phyloP scores from a whole-genome alignment of 2,888 invertebrate species.

The Yponomeuta cagnagella region DNA sequence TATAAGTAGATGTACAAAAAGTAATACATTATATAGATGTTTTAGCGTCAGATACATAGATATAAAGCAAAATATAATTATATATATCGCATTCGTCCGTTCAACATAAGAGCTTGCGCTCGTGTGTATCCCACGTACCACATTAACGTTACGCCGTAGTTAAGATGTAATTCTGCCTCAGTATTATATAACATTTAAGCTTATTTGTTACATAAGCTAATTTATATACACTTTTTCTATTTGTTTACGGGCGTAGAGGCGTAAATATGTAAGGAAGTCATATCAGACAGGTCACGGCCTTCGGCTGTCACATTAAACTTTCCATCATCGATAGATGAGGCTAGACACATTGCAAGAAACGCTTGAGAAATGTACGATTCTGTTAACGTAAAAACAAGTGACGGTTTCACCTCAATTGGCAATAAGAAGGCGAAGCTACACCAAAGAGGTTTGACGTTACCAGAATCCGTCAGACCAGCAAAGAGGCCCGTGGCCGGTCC shows the following conservation, averaged over 20 bases:
- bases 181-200: constrained; percentile 75
- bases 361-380: background rate
- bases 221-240: constrained; percentile 72
- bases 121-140: constrained; percentile 74
- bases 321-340: background rate
- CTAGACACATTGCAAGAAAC: background rate
- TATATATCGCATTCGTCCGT: constrained; percentile 77
- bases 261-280: constrained; percentile 66
- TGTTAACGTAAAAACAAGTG: background rate
- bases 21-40: constrained; percentile 76
- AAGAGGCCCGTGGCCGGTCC: constrained; percentile 61
- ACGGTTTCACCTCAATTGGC: background rate
- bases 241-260: constrained; percentile 69
- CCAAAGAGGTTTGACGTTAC: background rate
- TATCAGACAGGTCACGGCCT: constrained; percentile 66
- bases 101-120: constrained; percentile 74
- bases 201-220: constrained; percentile 75
- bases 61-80: constrained; percentile 75
- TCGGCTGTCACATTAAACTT: constrained; percentile 18
- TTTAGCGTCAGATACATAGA: constrained; percentile 76
- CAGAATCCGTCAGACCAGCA: constrained; percentile 19
- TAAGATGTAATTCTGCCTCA: constrained; percentile 76
- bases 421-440: background rate
- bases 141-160: constrained; percentile 73
- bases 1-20: constrained; percentile 76